Evolutionary conservation across 2,113 vertebrate genomes (phyloP), one percentile per base, ranked within the genome.

Genomic region (Daboia siamensis): DNA sequence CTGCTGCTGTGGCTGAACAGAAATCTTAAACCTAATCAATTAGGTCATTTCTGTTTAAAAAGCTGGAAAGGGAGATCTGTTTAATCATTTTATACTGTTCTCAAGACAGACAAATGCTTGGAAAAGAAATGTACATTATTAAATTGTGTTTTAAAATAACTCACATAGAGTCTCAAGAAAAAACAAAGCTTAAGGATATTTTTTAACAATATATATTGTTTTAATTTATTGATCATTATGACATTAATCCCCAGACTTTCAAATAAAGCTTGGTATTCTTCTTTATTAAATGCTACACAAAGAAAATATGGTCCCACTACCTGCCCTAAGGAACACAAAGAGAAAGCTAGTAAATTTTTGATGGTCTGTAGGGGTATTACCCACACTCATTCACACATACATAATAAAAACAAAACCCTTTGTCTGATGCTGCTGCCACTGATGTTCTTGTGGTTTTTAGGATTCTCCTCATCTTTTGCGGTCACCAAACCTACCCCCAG

Each of bases 151-250:
- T 95, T 93, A 96, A 90, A 94, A 96, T 44, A 91, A 33, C 17
- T 13, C 61, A 91, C 84, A 95, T 85, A 86, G 93, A 91, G 93
- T 91, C 90, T 55, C 15, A 93, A 20, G 91, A 94, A 93, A 94
- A 92, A 94, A 96, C 61, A 17, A 44, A 94, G 80, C 90, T 90
- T 89, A 94, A 55, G 91, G 52, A 23, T 54, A 21, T 84, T 54
- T 90, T 90, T 80, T 44, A 44, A 90, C 56, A 92, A 90, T 93
- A 64, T 89, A 94, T 96, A 54, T 95, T 95, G 88, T 89, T 95
- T 95, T 89, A 93, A 94, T 95, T 95, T 95, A 91, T 93, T 95
- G 93, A 92, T 95, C 84, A 94, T 94, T 96, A 80, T 95, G 92
- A 95, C 94, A 95, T 93, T 44, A 90, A 90, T 92, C 90, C 94